These are phyloP conservation scores for Atrina japonica DNA, from an alignment of 2,888 invertebrate species.

Conservation along the genomic window DNA sequence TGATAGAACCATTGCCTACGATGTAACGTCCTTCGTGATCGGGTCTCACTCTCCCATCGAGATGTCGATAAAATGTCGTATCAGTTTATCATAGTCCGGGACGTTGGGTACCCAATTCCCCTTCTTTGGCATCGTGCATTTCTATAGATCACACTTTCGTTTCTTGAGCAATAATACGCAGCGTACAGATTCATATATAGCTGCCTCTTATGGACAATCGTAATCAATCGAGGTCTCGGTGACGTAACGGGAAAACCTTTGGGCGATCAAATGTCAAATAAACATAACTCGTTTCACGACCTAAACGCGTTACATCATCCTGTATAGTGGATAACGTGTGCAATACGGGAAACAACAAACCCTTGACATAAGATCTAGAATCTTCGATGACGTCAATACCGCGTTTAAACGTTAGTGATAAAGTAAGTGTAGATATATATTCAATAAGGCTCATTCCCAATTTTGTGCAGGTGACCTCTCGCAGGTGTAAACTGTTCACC, in stretches of 20 bases:
- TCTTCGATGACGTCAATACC: too few relatives aligned
- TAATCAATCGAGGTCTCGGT: neutral
- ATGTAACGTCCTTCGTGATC: constrained; percentile 25
- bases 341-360: neutral
- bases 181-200: neutral
- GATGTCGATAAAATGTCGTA: constrained; percentile 26
- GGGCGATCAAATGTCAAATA: neutral
- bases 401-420: neutral
- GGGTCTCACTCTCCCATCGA: constrained; percentile 25
- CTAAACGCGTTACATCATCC: too few relatives aligned
- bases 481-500: too few relatives aligned
- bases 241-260: neutral
- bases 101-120: constrained; percentile 14
- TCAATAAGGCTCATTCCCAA: constrained; percentile 3
- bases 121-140: neutral
- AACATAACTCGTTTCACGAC: too few relatives aligned
- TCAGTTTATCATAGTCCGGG: constrained; percentile 22
- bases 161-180: neutral
- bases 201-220: constrained; percentile 18
- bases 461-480: too few relatives aligned
- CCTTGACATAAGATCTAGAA: neutral
- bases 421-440: neutral
- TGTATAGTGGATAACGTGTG: too few relatives aligned
- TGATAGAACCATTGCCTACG: constrained; percentile 4
- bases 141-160: constrained; percentile 20